Base-by-base conservation (phyloP, 2,888 invertebrate genomes). In the Xylocampa areola region DNA sequence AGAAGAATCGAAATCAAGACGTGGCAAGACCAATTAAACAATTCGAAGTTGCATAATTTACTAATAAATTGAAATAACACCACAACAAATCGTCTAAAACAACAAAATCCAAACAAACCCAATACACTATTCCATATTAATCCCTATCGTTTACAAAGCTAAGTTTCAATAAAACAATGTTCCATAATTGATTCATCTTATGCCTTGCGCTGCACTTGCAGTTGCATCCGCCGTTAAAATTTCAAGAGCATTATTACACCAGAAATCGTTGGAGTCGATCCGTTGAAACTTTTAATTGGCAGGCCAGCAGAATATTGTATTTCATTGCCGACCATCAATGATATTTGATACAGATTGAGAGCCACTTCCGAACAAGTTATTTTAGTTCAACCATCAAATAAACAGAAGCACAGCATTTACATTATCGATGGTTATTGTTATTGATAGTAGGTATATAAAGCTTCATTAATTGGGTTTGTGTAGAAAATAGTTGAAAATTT, bases 231-330 rank as follows among this genome's bases (percentile, higher is more conserved):
- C 80, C 74, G 85, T 86, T 86, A 85, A 88, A 88, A 85, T 87
- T 86, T 87, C 81, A 84, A 86, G 85, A 81, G 82, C 77, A 83
- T 83, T 86, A 85, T 81, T 85, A 83, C 80, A 85, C 80, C 73
- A 82, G 82, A 75, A 84, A 82, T 81, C 73, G 84, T 70, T 77
- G 79, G 77, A 82, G 78, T 80, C 79, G 81, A 85, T 81, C 79
- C 79, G 73, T 61, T 73, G 74, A 75, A 93, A 92, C 89, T 93
- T 93, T 92, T 93, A 92, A 93, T 93, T 93, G 91, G 92, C 85
- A 77, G 82, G 76, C 78, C 80, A 77, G 77, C 68, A 71, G 81
- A 84, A 85, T 86, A 85, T 82, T 85, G 86, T 85, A 87, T 83
- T 82, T 80, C 84, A 85, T 81, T 82, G 80, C 76, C 73, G 66